Conservation (phyloP, 2,113 vertebrate species). For the Perca fluviatilis region DNA sequence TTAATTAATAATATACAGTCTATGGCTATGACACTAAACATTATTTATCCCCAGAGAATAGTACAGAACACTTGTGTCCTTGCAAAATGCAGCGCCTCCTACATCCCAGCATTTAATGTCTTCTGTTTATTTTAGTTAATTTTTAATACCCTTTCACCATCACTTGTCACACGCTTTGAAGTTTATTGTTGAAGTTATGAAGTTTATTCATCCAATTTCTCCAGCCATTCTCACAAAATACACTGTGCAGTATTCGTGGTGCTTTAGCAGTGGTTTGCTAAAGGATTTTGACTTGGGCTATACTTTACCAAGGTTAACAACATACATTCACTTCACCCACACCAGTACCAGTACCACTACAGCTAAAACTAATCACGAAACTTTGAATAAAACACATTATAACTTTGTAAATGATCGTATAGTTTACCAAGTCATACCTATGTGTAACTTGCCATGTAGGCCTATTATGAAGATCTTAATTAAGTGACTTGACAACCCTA, state of each 20-base stretch:
- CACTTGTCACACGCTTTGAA: neutral
- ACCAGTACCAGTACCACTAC: neutral
- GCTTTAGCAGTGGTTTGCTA: neutral
- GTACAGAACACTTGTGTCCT: too few relatives aligned
- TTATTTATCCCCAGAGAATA: neutral
- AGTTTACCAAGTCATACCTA: neutral
- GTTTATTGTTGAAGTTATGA: neutral
- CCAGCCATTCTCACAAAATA: too few relatives aligned
- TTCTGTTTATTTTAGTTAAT: neutral
- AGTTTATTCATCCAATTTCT: neutral
- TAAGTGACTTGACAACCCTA: too few relatives aligned
- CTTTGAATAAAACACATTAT: too few relatives aligned
- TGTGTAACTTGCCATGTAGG: neutral
- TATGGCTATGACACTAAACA: too few relatives aligned
- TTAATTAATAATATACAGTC: too few relatives aligned
- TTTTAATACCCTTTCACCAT: too few relatives aligned
- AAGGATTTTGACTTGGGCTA: neutral
- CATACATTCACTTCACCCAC: neutral
- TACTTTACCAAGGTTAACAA: neutral
- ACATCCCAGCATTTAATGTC: neutral
- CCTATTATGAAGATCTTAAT: too few relatives aligned
- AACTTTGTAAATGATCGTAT: too few relatives aligned
- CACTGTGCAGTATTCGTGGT: too few relatives aligned
- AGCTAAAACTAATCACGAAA: neutral
- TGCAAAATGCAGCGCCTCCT: neutral